Percentiles rank a stretch among this genome's conserved stretches.
phyloP scores from a whole-genome alignment of 2,888 invertebrate species.

The Myopa tessellatipennis region DNA sequence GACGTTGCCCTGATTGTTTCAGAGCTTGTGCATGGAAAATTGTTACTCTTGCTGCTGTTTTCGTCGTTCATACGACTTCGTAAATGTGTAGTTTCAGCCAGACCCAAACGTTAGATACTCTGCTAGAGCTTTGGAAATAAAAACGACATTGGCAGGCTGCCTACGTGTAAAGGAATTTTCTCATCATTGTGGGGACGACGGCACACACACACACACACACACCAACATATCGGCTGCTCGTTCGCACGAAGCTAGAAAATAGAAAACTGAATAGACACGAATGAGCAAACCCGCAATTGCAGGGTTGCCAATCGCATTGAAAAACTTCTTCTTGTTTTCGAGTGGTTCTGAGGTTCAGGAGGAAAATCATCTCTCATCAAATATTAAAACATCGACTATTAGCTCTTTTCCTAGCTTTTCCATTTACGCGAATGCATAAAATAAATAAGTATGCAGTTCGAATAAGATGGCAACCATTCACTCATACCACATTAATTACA shows the following conservation, averaged over 20 bases:
- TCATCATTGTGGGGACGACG: conserved; percentile 11
- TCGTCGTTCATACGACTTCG: conserved; percentile 8
- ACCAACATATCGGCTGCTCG: conserved; percentile 1
- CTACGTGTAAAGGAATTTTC: conserved; percentile 38
- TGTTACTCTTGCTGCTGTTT: conserved; percentile 12
- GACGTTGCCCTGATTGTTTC: conserved; percentile 28
- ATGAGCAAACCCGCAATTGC: background rate
- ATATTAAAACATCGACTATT: too few species aligned
- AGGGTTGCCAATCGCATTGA: conserved; percentile 8
- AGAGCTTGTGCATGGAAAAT: conserved; percentile 23
- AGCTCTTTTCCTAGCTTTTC: too few species aligned
- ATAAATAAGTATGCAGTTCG: background rate
- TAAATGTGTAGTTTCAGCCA: conserved; percentile 26
- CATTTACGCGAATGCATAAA: too few species aligned
- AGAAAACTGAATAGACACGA: conserved; percentile 20
- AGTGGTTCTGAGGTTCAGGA: too few species aligned
- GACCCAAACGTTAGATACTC: conserved; percentile 18
- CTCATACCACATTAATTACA: background rate
- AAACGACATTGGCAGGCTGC: conserved; percentile 24
- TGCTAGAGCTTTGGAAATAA: conserved; percentile 14
- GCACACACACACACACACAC: background rate
- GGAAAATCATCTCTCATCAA: too few species aligned
- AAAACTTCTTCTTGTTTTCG: background rate
- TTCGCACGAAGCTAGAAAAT: conserved; percentile 14
- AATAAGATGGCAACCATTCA: conserved; percentile 4